A percentile compares a stretch with the other conserved stretches of the same genome.
These are phyloP conservation scores for Apteryx owenii DNA, from an alignment of 2,113 vertebrate genomes.

Conservation along the genomic window DNA sequence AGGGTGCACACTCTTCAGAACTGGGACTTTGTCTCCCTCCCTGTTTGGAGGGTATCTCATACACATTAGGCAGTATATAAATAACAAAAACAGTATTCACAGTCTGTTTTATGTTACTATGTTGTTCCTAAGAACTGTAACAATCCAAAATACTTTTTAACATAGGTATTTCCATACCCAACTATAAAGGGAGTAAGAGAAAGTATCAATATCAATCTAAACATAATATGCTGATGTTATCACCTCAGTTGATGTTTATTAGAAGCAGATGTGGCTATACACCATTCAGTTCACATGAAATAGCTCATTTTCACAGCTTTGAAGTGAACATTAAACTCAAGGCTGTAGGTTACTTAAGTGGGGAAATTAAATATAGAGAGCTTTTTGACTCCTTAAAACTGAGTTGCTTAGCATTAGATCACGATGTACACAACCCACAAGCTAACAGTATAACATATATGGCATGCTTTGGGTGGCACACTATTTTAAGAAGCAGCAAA, in stretches of 20 bases:
- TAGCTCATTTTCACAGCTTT: neutral
- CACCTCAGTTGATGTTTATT: neutral
- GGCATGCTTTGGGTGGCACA: rapidly evolving
- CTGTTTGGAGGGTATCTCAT: neutral
- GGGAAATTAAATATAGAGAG: neutral
- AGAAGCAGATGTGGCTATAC: neutral
- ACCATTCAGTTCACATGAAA: neutral
- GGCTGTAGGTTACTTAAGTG: neutral
- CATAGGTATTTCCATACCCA: neutral
- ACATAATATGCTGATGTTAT: neutral
- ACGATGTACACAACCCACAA: neutral
- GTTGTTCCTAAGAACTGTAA: neutral
- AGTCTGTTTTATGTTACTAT: neutral
- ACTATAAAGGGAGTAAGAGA: neutral
- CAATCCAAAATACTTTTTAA: neutral
- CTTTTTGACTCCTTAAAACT: neutral
- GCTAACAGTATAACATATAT: neutral
- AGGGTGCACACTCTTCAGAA: neutral
- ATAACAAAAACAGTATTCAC: neutral
- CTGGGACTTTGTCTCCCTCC: neutral
- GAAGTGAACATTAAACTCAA: neutral
- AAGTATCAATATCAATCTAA: neutral
- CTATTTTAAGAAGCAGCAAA: neutral
- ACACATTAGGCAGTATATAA: neutral
- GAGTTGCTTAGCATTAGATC: neutral